phyloP scores from a whole-genome alignment of 2,113 vertebrate genomes.

The Lutjanus erythropterus region DNA sequence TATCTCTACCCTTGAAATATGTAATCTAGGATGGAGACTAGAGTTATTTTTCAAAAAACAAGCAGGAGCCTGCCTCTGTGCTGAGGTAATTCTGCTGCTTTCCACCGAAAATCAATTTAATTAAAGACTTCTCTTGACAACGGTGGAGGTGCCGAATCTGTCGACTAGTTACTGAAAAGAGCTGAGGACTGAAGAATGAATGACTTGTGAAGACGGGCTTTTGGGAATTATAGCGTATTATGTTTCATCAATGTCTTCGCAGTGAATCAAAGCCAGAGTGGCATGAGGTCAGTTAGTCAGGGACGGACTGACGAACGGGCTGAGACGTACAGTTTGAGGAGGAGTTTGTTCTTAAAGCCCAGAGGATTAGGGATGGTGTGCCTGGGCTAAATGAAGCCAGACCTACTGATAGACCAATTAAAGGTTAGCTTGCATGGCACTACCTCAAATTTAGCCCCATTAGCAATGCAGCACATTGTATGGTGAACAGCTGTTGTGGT shows the following conservation, averaged over 20 bases:
- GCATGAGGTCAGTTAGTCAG: conserved; percentile 36
- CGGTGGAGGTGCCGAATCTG: background rate
- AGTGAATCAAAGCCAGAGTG: conserved; percentile 26
- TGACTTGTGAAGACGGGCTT: background rate
- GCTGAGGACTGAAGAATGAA: conserved; percentile 20
- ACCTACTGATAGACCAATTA: conserved; percentile 55
- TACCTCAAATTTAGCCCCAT: conserved; percentile 26
- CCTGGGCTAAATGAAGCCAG: conserved; percentile 55
- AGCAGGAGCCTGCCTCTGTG: background rate
- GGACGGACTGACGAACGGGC: conserved; percentile 39
- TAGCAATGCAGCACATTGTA: conserved; percentile 8
- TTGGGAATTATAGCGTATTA: conserved; percentile 19
- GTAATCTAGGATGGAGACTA: background rate
- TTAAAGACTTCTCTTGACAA: conserved; percentile 8
- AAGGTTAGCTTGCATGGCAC: conserved; percentile 38
- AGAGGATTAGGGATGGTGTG: conserved; percentile 66
- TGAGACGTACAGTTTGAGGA: conserved; percentile 48
- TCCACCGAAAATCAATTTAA: background rate
- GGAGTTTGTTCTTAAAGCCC: conserved; percentile 54
- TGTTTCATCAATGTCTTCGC: conserved; percentile 12
- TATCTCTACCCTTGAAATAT: background rate
- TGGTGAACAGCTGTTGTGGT: background rate
- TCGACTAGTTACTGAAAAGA: background rate
- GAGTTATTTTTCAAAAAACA: background rate
- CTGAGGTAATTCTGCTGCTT: background rate